Conservation (phyloP, 2,888 invertebrate genomes). For the Netelia inedita region DNA sequence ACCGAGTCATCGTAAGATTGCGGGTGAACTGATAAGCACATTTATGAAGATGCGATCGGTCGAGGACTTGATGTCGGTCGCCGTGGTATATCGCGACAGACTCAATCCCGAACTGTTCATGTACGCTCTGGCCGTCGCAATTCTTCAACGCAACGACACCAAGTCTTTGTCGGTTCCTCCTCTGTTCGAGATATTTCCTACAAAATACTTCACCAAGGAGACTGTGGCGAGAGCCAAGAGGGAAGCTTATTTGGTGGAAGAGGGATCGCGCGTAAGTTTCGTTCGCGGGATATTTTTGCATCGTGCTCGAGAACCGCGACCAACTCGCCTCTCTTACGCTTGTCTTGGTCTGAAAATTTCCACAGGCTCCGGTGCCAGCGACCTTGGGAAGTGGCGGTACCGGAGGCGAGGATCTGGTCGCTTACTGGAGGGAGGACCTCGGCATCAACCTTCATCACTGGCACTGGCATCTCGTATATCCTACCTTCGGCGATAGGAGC, state of each 20-base stretch:
- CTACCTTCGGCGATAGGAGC: slow-evolving; percentile 88
- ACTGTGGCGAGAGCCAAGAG: slow-evolving; percentile 90
- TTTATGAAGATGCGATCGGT: slow-evolving; percentile 90
- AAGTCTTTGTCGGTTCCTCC: slow-evolving; percentile 90
- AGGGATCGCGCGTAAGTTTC: slow-evolving; percentile 88
- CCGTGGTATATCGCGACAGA: slow-evolving; percentile 90
- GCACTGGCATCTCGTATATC: slow-evolving; percentile 97
- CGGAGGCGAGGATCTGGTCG: slow-evolving; percentile 90
- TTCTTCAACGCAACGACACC: slow-evolving; percentile 91
- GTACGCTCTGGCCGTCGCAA: slow-evolving; percentile 91
- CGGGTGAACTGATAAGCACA: slow-evolving; percentile 89
- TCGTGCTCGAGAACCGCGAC: neutral
- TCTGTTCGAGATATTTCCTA: slow-evolving; percentile 92
- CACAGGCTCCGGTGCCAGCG: slow-evolving; percentile 89
- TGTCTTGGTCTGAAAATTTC: slow-evolving; percentile 3
- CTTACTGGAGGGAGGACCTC: slow-evolving; percentile 94
- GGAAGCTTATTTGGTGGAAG: slow-evolving; percentile 88
- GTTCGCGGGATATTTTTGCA: neutral
- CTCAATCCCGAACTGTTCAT: slow-evolving; percentile 93
- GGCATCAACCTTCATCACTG: slow-evolving; percentile 95
- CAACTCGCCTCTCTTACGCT: neutral
- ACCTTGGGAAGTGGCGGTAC: slow-evolving; percentile 92
- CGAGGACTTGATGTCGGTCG: slow-evolving; percentile 90
- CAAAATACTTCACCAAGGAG: slow-evolving; percentile 92
- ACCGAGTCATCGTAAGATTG: slow-evolving; percentile 90